phyloP scores from a whole-genome alignment of 2,797 vertebrate genomes.

The Lagocephalus sceleratus region DNA sequence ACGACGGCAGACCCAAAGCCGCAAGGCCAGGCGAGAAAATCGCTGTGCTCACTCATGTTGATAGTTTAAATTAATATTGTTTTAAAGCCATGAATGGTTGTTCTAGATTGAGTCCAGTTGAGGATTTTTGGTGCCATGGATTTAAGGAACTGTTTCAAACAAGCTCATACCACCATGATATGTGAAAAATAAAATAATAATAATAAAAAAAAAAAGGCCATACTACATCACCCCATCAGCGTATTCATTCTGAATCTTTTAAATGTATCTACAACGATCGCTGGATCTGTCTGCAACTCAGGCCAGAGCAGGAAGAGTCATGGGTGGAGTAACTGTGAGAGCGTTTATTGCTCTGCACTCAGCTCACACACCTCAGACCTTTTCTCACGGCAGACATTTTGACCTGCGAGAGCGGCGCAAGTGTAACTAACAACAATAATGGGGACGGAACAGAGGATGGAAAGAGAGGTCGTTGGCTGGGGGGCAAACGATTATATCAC shows the following conservation, averaged over 20 bases:
- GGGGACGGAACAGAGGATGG: background rate
- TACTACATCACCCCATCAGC: too few relatives aligned
- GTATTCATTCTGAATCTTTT: constrained; percentile 22
- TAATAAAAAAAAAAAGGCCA: too few relatives aligned
- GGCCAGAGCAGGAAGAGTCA: constrained; percentile 33
- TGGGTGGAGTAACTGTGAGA: constrained; percentile 30
- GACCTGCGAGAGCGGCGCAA: constrained; percentile 29
- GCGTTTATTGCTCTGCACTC: constrained; percentile 22
- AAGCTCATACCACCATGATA: too few relatives aligned
- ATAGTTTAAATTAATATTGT: too few relatives aligned
- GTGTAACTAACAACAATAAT: constrained; percentile 42
- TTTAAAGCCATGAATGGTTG: too few relatives aligned
- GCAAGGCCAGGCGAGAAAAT: too few relatives aligned
- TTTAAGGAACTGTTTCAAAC: too few relatives aligned
- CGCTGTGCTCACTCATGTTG: too few relatives aligned
- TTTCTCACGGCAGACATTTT: constrained; percentile 35
- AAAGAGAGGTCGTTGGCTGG: background rate
- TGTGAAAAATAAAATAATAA: too few relatives aligned
- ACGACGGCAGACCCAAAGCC: too few relatives aligned
- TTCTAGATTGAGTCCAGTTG: too few relatives aligned
- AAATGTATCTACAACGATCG: constrained; percentile 35
- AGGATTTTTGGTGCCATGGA: too few relatives aligned
- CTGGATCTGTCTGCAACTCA: constrained; percentile 39
- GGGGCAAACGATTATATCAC: constrained; percentile 1
- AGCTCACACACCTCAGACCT: constrained; percentile 41